A percentile compares a stretch with the other conserved stretches of the same genome.
Evolutionary conservation across 2,797 vertebrate species (phyloP).

Genomic region (Gastrophryne carolinensis): DNA sequence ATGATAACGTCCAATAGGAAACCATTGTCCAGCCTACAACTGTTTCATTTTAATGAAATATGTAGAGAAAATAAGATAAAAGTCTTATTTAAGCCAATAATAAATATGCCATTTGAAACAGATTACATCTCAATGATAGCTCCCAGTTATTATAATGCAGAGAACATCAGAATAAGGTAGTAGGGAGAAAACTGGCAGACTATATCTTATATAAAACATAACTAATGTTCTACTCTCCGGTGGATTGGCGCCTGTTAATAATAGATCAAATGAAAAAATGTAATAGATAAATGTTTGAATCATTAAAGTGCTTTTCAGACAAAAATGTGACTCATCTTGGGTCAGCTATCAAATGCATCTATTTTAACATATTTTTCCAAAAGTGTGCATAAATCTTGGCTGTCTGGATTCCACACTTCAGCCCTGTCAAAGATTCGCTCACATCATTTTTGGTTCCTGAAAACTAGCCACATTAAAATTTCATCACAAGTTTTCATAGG

Average conservation of each 20-base stretch:
- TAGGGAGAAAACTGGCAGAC: constrained; percentile 51
- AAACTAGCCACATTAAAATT: constrained; percentile 69
- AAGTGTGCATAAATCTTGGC: constrained; percentile 59
- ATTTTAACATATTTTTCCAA: constrained; percentile 54
- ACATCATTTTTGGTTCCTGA: constrained; percentile 57
- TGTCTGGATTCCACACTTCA: constrained; percentile 59
- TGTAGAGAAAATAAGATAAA: constrained; percentile 30
- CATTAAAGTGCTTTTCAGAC: constrained; percentile 61
- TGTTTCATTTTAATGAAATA: constrained; percentile 19
- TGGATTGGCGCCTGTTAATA: constrained; percentile 60
- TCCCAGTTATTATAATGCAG: constrained; percentile 30
- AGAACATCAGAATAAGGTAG: constrained; percentile 6
- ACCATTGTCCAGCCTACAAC: not conserved
- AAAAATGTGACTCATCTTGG: constrained; percentile 60
- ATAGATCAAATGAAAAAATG: constrained; percentile 61
- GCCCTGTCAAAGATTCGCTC: constrained; percentile 67
- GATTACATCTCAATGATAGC: constrained; percentile 28
- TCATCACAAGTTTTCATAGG: constrained; percentile 56
- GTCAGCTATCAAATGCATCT: constrained; percentile 58
- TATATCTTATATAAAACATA: constrained; percentile 57
- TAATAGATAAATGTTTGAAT: constrained; percentile 65
- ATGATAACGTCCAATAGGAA: not conserved
- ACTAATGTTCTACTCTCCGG: constrained; percentile 51
- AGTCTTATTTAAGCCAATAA: constrained; percentile 27
- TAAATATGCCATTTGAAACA: constrained; percentile 17